Evolutionary conservation across 2,888 invertebrate species (phyloP).

Genomic region (Tachina grossa): DNA sequence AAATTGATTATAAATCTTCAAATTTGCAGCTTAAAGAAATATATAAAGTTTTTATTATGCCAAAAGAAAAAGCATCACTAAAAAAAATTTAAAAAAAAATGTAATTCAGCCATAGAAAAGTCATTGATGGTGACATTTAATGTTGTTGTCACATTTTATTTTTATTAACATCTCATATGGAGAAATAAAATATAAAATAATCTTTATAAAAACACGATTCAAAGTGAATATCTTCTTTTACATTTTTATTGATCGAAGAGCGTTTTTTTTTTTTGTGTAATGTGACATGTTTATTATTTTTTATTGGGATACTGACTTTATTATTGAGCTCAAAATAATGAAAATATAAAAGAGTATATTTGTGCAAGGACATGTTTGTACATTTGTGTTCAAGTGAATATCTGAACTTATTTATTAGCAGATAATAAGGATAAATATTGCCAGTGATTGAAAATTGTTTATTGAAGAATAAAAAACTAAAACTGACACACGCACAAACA

Average conservation of each 20-base stretch:
- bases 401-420: constrained; percentile 32
- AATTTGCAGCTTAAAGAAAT: background rate
- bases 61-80: constrained; percentile 3
- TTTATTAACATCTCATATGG: constrained; percentile 58
- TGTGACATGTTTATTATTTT: background rate
- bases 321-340: constrained; percentile 56
- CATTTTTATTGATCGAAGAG: constrained; percentile 53
- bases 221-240: constrained; percentile 11
- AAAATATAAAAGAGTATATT: constrained; percentile 18
- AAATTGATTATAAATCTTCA: background rate
- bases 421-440: constrained; percentile 67
- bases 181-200: constrained; percentile 22
- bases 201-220: constrained; percentile 1
- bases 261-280: constrained; percentile 32
- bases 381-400: background rate
- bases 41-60: background rate
- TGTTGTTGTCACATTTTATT: constrained; percentile 68
- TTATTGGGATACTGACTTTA: constrained; percentile 12
- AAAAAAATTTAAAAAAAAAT: constrained; percentile 16
- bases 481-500: background rate
- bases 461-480: constrained; percentile 24
- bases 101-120: constrained; percentile 53
- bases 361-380: background rate
- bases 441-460: constrained; percentile 66
- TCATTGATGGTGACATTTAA: constrained; percentile 65